phyloP scores from a whole-genome alignment of 2,888 invertebrate genomes.

The Luffia ferchaultella region DNA sequence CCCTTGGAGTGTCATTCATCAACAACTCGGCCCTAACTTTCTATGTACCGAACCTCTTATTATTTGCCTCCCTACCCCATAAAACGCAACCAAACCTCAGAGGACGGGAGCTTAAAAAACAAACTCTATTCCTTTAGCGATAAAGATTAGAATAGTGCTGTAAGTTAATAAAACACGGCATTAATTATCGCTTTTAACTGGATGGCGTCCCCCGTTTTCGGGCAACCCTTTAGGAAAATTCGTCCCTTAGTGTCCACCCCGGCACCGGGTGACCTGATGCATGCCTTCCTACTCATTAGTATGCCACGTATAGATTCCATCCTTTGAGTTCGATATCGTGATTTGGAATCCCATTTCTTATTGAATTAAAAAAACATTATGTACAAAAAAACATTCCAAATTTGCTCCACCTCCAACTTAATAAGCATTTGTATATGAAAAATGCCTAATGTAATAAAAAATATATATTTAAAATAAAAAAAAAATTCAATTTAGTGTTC shows the following conservation, averaged over 20 bases:
- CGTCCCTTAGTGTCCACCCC: constrained; percentile 57
- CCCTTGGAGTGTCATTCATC: constrained; percentile 65
- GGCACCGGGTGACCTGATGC: constrained; percentile 28
- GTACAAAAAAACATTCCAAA: too few relatives aligned
- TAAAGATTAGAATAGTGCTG: constrained; percentile 23
- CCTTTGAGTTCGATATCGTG: neutral
- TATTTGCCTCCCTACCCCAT: constrained; percentile 59
- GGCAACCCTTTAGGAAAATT: constrained; percentile 62
- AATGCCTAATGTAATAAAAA: too few relatives aligned
- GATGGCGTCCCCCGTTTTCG: constrained; percentile 40
- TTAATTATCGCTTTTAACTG: constrained; percentile 48
- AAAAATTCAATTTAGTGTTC: too few relatives aligned
- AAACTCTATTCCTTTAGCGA: constrained; percentile 15
- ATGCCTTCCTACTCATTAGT: constrained; percentile 51
- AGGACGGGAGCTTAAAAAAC: constrained; percentile 14
- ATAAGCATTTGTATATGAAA: too few relatives aligned
- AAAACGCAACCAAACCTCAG: constrained; percentile 55
- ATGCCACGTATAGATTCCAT: constrained; percentile 18
- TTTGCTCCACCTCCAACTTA: too few relatives aligned
- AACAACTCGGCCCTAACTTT: constrained; percentile 56
- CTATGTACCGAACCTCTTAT: constrained; percentile 57
- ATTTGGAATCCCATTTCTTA: too few relatives aligned
- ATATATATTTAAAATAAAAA: too few relatives aligned
- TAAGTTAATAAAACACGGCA: constrained; percentile 33
- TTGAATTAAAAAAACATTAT: too few relatives aligned